Base-by-base conservation (phyloP, 2,113 vertebrate species). In the Apodemus sylvaticus region DNA sequence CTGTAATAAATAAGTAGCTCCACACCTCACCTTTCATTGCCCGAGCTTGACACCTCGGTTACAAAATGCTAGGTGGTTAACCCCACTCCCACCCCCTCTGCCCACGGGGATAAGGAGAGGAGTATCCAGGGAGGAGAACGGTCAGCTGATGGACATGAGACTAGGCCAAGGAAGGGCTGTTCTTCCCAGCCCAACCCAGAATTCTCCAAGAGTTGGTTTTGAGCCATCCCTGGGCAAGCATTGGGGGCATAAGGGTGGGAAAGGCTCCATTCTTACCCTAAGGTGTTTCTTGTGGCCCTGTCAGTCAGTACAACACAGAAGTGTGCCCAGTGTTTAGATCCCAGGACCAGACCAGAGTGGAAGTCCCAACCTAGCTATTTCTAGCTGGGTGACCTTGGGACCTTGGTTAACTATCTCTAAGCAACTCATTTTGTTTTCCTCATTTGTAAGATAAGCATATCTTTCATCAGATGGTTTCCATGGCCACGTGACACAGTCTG, bases 1-100 rank as follows among this genome's bases (percentile, higher is more conserved):
- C 98, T 97, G 98, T 98, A 98, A 99, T 99, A 98, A 98, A 99
- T 98, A 98, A 99, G 98, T 98, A 98, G 98, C 98, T 96, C 87
- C 81, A 98, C 98, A 96, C 96, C 97, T 98, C 97, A 98, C 98
- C 98, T 98, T 98, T 97, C 97, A 98, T 97, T 93, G 97, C 70
- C 70, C 51, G 22, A 83, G 62, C 68, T 45, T 78, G 91, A 90
- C 58, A 90, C 91, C 86, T 92, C 36, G 39, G 94, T 85, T 71
- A 77, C 64, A 51, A 42, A 85, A 70, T 36, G 20, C 78, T 53
- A 78, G 89, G 64, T 19, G 31, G 53, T 66, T 93, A 24, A 77
- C 53, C 73, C 39, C 17, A 58, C 17, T 12, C 36, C n/a, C 10
- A 20, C 8, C 62, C 64, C 68, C 93, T 71, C 5, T 14, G 70